Conservation (phyloP, 2,797 vertebrate genomes). For the Myiotriccus ornatus region DNA sequence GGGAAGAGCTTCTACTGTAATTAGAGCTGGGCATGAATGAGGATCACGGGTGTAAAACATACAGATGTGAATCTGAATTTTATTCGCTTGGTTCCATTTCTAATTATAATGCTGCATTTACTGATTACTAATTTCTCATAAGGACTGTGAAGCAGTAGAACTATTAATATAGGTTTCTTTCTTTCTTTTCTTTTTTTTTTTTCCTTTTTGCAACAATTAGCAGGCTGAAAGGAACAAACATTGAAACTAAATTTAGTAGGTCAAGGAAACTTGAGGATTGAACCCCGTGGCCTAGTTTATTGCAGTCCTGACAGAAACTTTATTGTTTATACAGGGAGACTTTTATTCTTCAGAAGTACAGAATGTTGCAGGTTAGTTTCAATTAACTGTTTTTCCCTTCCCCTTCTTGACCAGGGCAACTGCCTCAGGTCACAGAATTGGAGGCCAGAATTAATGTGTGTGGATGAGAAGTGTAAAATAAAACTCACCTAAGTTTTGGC, state of each 20-base stretch:
- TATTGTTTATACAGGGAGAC: slow-evolving; percentile 37
- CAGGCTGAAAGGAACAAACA: background rate
- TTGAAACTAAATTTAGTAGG: slow-evolving; percentile 61
- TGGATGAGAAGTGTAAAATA: background rate
- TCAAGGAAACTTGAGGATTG: slow-evolving; percentile 65
- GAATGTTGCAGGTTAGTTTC: slow-evolving; percentile 7
- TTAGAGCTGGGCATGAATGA: background rate
- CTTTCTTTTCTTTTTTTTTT: background rate
- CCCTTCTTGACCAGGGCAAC: background rate
- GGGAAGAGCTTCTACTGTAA: background rate
- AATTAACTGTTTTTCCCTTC: background rate
- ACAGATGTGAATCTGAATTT: background rate
- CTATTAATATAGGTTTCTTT: background rate
- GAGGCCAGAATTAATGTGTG: background rate
- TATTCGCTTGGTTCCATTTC: background rate
- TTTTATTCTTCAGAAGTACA: slow-evolving; percentile 26
- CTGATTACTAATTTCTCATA: background rate
- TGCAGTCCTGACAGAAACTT: slow-evolving; percentile 53
- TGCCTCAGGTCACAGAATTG: background rate
- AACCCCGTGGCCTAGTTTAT: slow-evolving; percentile 47
- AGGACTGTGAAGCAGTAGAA: background rate
- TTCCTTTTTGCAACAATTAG: background rate
- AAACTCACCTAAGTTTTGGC: background rate
- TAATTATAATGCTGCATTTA: background rate
- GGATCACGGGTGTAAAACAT: background rate